These are phyloP conservation scores for Heptranchias perlo DNA, from an alignment of 2,113 vertebrate species.

Conservation along the genomic window DNA sequence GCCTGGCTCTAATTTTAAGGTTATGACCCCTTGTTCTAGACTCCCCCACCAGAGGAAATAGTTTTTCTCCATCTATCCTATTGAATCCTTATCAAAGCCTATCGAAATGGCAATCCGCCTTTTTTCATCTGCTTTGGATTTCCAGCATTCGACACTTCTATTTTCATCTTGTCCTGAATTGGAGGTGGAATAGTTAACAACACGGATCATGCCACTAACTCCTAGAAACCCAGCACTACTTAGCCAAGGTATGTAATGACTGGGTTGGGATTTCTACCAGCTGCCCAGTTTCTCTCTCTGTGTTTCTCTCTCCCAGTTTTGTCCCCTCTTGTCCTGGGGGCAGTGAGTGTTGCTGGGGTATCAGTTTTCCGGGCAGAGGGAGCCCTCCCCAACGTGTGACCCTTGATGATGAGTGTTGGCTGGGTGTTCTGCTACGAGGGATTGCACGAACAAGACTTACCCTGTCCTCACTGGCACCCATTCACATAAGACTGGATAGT, in stretches of 20 bases:
- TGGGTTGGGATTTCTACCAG: background rate
- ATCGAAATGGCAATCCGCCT: background rate
- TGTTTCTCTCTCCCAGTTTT: background rate
- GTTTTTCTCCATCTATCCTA: background rate
- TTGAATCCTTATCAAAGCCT: background rate
- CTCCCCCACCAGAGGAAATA: background rate
- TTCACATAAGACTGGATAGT: no score
- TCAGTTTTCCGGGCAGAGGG: no score
- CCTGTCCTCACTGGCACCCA: no score
- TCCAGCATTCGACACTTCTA: background rate
- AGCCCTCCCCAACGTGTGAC: no score
- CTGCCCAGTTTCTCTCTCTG: background rate
- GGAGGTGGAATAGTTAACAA: background rate
- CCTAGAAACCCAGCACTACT: background rate
- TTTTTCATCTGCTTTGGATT: background rate
- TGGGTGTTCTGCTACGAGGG: no score
- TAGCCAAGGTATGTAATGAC: background rate
- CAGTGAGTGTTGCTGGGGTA: no score
- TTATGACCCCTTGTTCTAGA: no score
- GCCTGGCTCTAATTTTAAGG: no score
- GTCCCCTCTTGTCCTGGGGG: background rate
- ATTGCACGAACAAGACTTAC: no score
- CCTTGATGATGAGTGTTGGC: no score
- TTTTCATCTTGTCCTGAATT: background rate
- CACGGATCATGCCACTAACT: background rate